These are phyloP conservation scores for Struthio camelus DNA, from an alignment of 2,113 vertebrate species.

Conservation along the genomic window DNA sequence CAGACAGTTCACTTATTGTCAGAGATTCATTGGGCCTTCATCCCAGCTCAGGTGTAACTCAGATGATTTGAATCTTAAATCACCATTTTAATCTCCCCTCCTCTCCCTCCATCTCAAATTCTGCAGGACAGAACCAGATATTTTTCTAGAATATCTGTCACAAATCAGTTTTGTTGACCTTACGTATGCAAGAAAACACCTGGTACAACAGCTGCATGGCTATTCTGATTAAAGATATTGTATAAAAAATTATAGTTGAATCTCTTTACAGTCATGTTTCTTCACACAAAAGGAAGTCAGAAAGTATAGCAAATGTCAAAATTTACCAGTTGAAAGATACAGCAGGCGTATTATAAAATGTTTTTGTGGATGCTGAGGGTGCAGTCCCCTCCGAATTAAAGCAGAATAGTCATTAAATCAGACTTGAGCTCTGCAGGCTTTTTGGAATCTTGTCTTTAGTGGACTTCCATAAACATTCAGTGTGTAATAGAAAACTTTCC, in stretches of 20 bases:
- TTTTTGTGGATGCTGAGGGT: background rate
- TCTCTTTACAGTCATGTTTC: background rate
- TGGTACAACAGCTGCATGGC: background rate
- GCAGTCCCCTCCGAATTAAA: background rate
- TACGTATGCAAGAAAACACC: fast-evolving
- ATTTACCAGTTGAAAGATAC: background rate
- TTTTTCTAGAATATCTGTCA: background rate
- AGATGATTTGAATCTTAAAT: background rate
- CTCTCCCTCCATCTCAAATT: background rate
- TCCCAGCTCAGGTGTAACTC: background rate
- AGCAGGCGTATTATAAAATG: background rate
- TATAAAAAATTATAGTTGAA: background rate
- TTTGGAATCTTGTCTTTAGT: background rate
- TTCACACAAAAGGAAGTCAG: background rate
- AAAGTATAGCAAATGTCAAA: background rate
- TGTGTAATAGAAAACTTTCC: background rate
- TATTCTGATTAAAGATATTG: background rate
- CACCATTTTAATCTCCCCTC: background rate
- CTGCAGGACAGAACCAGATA: background rate
- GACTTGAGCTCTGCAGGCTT: background rate
- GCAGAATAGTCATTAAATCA: background rate
- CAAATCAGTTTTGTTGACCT: background rate
- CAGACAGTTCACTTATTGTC: background rate
- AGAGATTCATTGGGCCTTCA: background rate
- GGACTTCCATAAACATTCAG: background rate